Conservation (phyloP, 2,888 invertebrate species). For the Fragum fragum region DNA sequence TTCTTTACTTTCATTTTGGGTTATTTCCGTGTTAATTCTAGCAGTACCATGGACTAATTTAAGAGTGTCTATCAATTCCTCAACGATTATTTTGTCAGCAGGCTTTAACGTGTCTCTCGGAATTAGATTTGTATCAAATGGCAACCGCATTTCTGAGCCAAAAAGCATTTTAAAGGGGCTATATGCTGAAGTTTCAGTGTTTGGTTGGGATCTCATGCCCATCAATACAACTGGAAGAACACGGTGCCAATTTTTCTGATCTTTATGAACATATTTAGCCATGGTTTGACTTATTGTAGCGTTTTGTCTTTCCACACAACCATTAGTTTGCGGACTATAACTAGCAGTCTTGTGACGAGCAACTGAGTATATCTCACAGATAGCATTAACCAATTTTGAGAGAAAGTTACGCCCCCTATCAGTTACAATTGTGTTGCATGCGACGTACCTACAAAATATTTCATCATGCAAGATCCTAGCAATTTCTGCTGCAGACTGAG, state of each 20-base stretch:
- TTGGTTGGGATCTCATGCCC: conserved; percentile 52
- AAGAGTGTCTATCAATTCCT: conserved; percentile 34
- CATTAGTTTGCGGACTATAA: conserved; percentile 54
- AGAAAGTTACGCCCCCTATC: conserved; percentile 58
- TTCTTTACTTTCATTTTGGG: conserved; percentile 44
- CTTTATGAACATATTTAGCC: conserved; percentile 49
- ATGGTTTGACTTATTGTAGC: conserved; percentile 43
- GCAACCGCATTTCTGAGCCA: conserved; percentile 55
- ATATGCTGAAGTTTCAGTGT: conserved; percentile 51
- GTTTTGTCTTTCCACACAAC: conserved; percentile 56
- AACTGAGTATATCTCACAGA: conserved; percentile 59
- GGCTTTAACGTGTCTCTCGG: conserved; percentile 38
- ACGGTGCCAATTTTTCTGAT: conserved; percentile 57
- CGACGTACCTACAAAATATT: conserved; percentile 60
- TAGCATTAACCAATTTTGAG: conserved; percentile 55
- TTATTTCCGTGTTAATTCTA: conserved; percentile 30
- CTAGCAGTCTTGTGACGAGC: conserved; percentile 43
- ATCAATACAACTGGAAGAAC: conserved; percentile 49
- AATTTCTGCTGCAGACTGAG: conserved; percentile 50
- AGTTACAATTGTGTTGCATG: conserved; percentile 37
- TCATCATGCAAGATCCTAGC: conserved; percentile 51
- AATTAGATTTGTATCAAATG: conserved; percentile 46
- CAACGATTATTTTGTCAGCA: conserved; percentile 24
- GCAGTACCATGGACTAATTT: conserved; percentile 39
- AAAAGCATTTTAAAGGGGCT: conserved; percentile 61